Evolutionary conservation across 2,888 invertebrate species (phyloP), one percentile per base, ranked within the genome.

Genomic region (Eucera pruinosa): DNA sequence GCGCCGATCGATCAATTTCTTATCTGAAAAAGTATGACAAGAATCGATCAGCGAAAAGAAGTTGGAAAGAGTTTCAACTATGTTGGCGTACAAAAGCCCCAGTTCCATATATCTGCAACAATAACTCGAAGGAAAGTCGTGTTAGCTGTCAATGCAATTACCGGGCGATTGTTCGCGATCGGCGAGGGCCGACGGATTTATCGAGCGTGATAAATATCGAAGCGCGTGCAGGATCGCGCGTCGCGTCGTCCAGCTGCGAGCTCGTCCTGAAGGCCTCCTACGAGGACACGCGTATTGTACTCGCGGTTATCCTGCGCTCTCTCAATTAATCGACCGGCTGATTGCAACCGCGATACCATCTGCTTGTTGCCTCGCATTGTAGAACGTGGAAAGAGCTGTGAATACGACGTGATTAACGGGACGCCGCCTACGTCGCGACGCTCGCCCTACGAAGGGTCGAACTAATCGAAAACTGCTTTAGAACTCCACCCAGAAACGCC

Each of bases 321-420:
- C 74, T 80, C 81, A 84, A 86, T 87, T 87, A 87, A 87, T 87
- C 85, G 85, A 62, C 48, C 57, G 75, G 58, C 72, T 78, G 86
- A 87, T 87, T 81, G 82, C 76, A 71, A 55, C 66, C 55, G 61
- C 70, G 87, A 86, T 86, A 82, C 55, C 78, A 80, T 83, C 85
- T 72, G 57, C 65, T 61, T 69, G 70, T 73, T 69, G 73, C 72
- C 81, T 48, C 47, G 43, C 66, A 54, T 57, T 66, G 72, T 62
- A 36, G 36, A 50, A 55, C 57, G 58, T 36, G 27, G 75, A 81
- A 70, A 81, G 73, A 77, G 80, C 73, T 52, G 54, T 74, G 72
- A 80, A 83, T 82, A 79, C 80, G 64, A 18, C 68, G 70, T 72
- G 69, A 55, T 84, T 75, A 62, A 76, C 82, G 47, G 58, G 67